These are phyloP conservation scores for Chalcosyrphus nemorum DNA, from an alignment of 2,888 invertebrate genomes.

Conservation along the genomic window DNA sequence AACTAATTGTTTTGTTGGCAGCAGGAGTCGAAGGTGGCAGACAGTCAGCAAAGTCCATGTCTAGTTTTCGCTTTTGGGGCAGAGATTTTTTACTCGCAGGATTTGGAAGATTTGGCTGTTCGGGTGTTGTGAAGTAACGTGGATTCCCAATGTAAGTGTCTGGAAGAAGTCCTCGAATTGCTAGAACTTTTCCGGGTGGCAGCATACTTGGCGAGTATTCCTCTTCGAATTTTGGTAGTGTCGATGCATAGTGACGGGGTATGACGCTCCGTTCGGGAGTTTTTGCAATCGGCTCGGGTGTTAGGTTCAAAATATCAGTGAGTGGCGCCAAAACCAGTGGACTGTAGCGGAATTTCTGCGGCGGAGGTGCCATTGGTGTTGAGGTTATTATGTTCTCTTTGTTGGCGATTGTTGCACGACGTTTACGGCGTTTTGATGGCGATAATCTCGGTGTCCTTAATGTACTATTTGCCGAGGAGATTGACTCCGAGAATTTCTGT, in stretches of 20 bases:
- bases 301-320: slow-evolving; percentile 77
- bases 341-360: slow-evolving; percentile 74
- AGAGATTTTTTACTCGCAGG: slow-evolving; percentile 33
- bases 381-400: slow-evolving; percentile 79
- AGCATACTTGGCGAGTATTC: slow-evolving; percentile 80
- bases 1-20: slow-evolving; percentile 73
- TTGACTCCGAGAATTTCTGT: slow-evolving; percentile 76
- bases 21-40: slow-evolving; percentile 19
- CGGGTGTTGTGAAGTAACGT: slow-evolving; percentile 77
- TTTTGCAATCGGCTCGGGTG: slow-evolving; percentile 73
- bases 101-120: neutral
- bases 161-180: slow-evolving; percentile 78
- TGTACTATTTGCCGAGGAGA: slow-evolving; percentile 57
- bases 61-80: slow-evolving; percentile 77
- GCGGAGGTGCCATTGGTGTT: slow-evolving; percentile 76
- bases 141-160: slow-evolving; percentile 80
- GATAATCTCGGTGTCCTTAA: slow-evolving; percentile 18
- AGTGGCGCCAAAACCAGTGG: slow-evolving; percentile 78
- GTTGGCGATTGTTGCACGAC: slow-evolving; percentile 78
- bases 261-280: slow-evolving; percentile 59
- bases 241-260: slow-evolving; percentile 77
- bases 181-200: slow-evolving; percentile 78
- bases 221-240: slow-evolving; percentile 79
- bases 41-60: slow-evolving; percentile 77
- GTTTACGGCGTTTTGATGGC: slow-evolving; percentile 73